phyloP scores from a whole-genome alignment of 2,113 vertebrate genomes.

The Lanius collurio region DNA sequence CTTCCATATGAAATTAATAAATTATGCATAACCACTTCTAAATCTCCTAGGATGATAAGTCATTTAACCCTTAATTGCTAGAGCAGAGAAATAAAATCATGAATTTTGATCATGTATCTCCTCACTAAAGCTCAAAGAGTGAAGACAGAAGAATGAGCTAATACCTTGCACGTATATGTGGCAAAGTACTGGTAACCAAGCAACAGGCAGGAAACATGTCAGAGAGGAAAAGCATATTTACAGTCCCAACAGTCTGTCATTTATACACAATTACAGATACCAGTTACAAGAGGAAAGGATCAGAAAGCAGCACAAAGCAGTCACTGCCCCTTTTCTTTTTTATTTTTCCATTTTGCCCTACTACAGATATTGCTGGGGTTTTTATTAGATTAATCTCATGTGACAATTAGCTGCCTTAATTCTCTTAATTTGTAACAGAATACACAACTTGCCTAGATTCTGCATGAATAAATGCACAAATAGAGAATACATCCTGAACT shows the following conservation, averaged over 20 bases:
- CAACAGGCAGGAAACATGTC: slow-evolving; percentile 60
- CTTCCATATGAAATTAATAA: not conserved
- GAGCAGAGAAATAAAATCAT: not conserved
- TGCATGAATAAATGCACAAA: not conserved
- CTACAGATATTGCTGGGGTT: not conserved
- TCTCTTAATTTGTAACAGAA: not conserved
- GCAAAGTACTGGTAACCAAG: slow-evolving; percentile 62
- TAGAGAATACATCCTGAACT: not conserved
- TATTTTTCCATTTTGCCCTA: not conserved
- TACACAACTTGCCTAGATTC: not conserved
- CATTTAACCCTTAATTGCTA: slow-evolving; percentile 8
- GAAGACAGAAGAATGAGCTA: slow-evolving; percentile 35
- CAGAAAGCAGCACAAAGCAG: not conserved
- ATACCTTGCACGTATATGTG: not conserved
- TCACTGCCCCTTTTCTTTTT: not conserved
- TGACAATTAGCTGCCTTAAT: not conserved
- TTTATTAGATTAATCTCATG: not conserved
- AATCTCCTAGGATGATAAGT: not conserved
- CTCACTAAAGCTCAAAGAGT: slow-evolving; percentile 19
- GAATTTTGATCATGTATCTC: not conserved
- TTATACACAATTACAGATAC: slow-evolving; percentile 22
- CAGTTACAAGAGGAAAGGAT: not conserved
- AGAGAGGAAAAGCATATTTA: slow-evolving; percentile 50
- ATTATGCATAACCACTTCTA: not conserved
- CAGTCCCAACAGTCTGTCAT: slow-evolving; percentile 13